Base-by-base conservation (phyloP, 2,888 invertebrate species). In the Coleophora flavipennella region DNA sequence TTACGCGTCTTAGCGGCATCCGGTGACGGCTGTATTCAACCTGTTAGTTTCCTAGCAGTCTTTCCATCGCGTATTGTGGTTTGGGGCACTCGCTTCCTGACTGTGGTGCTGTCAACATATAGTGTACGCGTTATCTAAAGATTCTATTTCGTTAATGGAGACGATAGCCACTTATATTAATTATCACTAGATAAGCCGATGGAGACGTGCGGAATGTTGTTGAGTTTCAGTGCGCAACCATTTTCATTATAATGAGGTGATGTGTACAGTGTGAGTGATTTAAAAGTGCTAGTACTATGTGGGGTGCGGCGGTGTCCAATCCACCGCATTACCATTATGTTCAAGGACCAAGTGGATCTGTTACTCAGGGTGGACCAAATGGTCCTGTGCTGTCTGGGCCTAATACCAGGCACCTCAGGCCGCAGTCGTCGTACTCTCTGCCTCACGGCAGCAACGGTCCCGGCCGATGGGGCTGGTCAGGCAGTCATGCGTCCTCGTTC, bases 381-480 rank as follows among this genome's bases (percentile, higher is more conserved):
- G 81, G 80, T 9, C 81, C 80, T 8, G 55, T 81, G 39, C 51
- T 81, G 45, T 58, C 71, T 1, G 79, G 80, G 25, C 80, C 83
- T 59, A 65, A 57, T 41, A 55, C 63, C 32, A 70, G 71, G 44
- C 76, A 79, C 50, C 56, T 85, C 45, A 62, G 80, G 45, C 84
- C 84, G 20, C 83, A 83, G 55, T 79, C 80, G n/a, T 83, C 80
- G 43, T 85, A 86, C 61, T 86, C 87, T 48, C 61, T 86, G 53
- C 87, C 84, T 10, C 87, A 88, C 64, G 79, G 86, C 53, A 76
- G 84, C 67, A 83, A 86, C 65, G 76, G 86, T 51, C 78, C 87
- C 49, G 75, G 85, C 56, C 71, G 86, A 46, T 74, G 87, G 87
- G 83, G 87, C 51, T 84, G 85, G 78, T 68, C 81, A 25, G 87